phyloP scores from a whole-genome alignment of 1,140 invertebrate species.

The Lethrus apterus region DNA sequence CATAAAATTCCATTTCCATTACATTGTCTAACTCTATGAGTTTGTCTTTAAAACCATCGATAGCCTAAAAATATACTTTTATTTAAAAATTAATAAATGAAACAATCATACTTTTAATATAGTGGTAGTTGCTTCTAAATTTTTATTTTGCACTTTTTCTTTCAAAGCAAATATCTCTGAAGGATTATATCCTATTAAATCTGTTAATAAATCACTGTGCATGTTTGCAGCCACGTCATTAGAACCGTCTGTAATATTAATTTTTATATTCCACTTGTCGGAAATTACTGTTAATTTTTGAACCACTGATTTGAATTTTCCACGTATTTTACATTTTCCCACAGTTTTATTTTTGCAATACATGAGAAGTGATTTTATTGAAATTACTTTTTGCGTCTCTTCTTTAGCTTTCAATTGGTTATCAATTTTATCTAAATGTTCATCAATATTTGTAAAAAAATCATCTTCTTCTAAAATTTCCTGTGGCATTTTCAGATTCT shows the following conservation, averaged over 20 bases:
- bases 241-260: constrained; percentile 25
- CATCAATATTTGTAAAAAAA: constrained; percentile 27
- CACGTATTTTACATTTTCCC: constrained; percentile 27
- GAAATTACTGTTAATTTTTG: constrained; percentile 25
- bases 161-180: constrained; percentile 21
- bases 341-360: constrained; percentile 5
- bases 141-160: constrained; percentile 15
- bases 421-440: constrained; percentile 28
- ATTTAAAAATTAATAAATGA: background rate
- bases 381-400: background rate
- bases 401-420: constrained; percentile 1
- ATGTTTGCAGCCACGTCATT: constrained; percentile 18
- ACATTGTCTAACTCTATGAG: background rate
- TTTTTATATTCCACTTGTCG: constrained; percentile 22
- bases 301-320: constrained; percentile 28
- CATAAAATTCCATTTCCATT: constrained; percentile 11
- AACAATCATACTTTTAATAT: constrained; percentile 4
- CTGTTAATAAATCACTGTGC: constrained; percentile 24
- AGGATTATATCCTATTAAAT: constrained; percentile 18
- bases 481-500: background rate
- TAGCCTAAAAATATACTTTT: constrained; percentile 1
- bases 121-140: constrained; percentile 16
- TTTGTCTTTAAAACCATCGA: constrained; percentile 1
- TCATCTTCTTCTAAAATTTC: constrained; percentile 11
- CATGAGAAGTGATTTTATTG: constrained; percentile 16